Evolutionary conservation across 1,140 invertebrate genomes (phyloP), one percentile per base, ranked within the genome.

Genomic region (Eumaeus atala): DNA sequence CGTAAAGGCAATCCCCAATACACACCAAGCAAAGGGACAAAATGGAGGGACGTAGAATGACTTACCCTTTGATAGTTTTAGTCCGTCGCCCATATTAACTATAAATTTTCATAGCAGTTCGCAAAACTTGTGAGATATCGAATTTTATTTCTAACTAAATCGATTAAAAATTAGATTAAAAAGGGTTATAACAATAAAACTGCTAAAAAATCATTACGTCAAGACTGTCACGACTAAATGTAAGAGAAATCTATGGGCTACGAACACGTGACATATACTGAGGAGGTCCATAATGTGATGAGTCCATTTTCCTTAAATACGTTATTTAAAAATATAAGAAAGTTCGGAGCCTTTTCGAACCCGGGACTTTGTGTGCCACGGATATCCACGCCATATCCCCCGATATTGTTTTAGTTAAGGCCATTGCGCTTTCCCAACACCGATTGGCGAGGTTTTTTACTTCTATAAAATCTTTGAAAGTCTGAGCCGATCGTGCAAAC

Each of bases 191-290:
- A 63, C 71, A 72, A 67, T 70, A 79, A 77, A 77, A 68, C 47
- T 72, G 72, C 72, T 76, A 81, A 73, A 80, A 83, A 81, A 77
- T 72, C 77, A 84, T 83, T 70, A 73, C 77, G 77, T 81, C 77
- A 76, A 79, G 72, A 79, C 76, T 75, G 76, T 81, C 75, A 77
- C 75, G 62, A 64, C 56, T 65, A 60, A 64, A 58, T 54, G 59
- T 58, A 48, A 58, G 58, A 79, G 77, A 67, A 76, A 78, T 77
- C 73, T 74, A 77, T 74, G 54, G 67, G 58, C 62, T 36, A 48
- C 17, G 56, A 47, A 36, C 14, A n/a, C 10, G 2, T 14, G 38
- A 8, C 38, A 33, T 33, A 10, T 35, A 7, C 5, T 35, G 34
- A 9, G 5, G 9, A 35, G 9, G 5, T 35, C 5, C 5, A 10